Base-by-base conservation (phyloP, 2,888 invertebrate species). In the Gryllus longicercus region DNA sequence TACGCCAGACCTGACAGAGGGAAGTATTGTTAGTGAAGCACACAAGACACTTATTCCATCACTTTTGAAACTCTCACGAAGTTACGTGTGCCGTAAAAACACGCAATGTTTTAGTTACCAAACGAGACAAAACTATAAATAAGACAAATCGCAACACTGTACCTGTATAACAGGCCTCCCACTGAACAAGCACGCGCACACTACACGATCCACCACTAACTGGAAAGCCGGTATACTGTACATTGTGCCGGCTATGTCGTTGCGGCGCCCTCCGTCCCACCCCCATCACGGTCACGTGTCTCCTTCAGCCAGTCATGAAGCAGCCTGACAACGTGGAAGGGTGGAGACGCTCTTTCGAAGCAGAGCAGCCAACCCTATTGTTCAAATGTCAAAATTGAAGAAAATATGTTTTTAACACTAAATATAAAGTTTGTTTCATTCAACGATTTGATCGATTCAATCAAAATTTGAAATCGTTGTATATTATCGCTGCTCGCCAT, bases 231-330 rank as follows among this genome's bases (percentile, higher is more conserved):
- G 38, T 18, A 63, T 63, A 63, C 63, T 14, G n/a, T n/a, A 38
- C 16, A 63, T 75, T 75, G 23, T 75, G 75, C 18, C 38, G 21
- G 75, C 23, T 21, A 75, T 75, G 23, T 1, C 75, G 75, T 75
- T 75, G 75, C 14, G n/a, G 16, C 75, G 75, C 75, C 23, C 75
- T 75, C 21, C 75, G 5, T n/a, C 75, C 75, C 38, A 75, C 75
- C 38, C 23, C 23, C n/a, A 18, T 8, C 14, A 8, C 75, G 75
- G 75, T 75, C 75, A 75, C 75, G 75, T 75, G 75, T 21, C 12
- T n/a, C 21, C 25, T 5, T n/a, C 38, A 25, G 21, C 75, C 75
- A 75, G 75, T 75, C n/a, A 75, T 2, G 21, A 75, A n/a, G 75
- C 18, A 75, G 75, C 16, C 23, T 16, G 25, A 21, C 8, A 75